These are phyloP conservation scores for Coregonus ussuriensis DNA, from an alignment of 2,797 vertebrate genomes.

Conservation along the genomic window DNA sequence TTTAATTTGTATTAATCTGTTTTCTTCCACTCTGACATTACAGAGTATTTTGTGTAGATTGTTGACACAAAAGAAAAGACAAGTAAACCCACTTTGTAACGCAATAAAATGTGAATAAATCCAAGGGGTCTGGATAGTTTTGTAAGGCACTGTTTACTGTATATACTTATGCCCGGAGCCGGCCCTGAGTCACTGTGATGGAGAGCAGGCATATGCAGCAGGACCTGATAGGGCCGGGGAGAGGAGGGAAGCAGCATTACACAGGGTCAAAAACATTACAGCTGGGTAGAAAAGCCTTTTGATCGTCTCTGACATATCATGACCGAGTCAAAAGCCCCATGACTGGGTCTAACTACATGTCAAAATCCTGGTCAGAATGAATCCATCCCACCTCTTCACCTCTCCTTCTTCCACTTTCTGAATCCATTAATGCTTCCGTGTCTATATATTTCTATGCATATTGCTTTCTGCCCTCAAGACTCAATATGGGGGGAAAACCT, in stretches of 20 bases:
- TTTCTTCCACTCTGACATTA: too few relatives aligned
- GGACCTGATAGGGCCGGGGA: constrained; percentile 25
- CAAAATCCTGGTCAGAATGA: not conserved
- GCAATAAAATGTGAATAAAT: too few relatives aligned
- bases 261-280: constrained; percentile 37
- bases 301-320: not conserved
- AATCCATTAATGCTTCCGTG: not conserved
- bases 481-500: not conserved
- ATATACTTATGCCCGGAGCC: too few relatives aligned
- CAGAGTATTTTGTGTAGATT: too few relatives aligned
- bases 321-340: not conserved
- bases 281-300: not conserved
- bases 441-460: not conserved
- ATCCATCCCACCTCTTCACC: not conserved
- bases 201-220: constrained; percentile 41
- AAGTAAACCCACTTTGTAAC: too few relatives aligned
- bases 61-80: too few relatives aligned
- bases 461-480: not conserved
- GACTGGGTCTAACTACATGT: not conserved
- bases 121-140: too few relatives aligned
- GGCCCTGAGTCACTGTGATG: not conserved
- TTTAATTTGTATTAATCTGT: too few relatives aligned
- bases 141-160: too few relatives aligned
- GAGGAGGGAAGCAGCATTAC: constrained; percentile 23
- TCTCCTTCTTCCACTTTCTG: not conserved